Percentiles rank a stretch among this genome's conserved stretches.
These are phyloP conservation scores for Drosophila borealis DNA, from an alignment of 2,888 invertebrate species.

Conservation along the genomic window DNA sequence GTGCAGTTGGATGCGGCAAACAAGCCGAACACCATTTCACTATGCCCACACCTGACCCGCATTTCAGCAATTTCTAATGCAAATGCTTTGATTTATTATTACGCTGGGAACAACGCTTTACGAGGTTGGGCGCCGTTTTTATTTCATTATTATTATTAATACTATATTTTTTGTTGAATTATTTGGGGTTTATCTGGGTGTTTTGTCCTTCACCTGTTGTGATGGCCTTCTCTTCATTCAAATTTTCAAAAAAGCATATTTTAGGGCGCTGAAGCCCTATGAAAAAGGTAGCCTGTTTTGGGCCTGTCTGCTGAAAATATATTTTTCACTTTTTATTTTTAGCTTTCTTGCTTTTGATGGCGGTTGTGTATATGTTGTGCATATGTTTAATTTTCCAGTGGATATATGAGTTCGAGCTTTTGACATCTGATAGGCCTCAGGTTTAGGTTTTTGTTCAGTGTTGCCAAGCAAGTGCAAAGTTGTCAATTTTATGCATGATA, in stretches of 20 bases:
- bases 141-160: no score
- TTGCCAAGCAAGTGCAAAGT: constrained; percentile 57
- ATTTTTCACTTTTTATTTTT: constrained; percentile 49
- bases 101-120: no score
- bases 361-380: constrained; percentile 10
- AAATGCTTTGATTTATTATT: no score
- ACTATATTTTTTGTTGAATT: not conserved
- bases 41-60: no score
- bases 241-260: constrained; percentile 67
- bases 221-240: constrained; percentile 56
- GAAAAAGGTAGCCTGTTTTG: constrained; percentile 65
- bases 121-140: no score
- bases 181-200: constrained; percentile 17
- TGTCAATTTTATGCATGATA: constrained; percentile 80
- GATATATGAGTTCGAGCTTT: constrained; percentile 33
- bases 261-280: constrained; percentile 51
- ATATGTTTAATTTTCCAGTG: constrained; percentile 9
- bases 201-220: constrained; percentile 55
- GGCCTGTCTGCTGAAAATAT: constrained; percentile 54
- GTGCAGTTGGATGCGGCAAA: no score
- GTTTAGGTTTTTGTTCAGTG: constrained; percentile 41
- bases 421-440: constrained; percentile 42
- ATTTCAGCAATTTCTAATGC: no score
- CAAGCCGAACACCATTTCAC: no score
- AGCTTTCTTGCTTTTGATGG: constrained; percentile 21